Evolutionary conservation across 2,113 vertebrate genomes (phyloP), one percentile per base, ranked within the genome.

Genomic region (Cariama cristata): DNA sequence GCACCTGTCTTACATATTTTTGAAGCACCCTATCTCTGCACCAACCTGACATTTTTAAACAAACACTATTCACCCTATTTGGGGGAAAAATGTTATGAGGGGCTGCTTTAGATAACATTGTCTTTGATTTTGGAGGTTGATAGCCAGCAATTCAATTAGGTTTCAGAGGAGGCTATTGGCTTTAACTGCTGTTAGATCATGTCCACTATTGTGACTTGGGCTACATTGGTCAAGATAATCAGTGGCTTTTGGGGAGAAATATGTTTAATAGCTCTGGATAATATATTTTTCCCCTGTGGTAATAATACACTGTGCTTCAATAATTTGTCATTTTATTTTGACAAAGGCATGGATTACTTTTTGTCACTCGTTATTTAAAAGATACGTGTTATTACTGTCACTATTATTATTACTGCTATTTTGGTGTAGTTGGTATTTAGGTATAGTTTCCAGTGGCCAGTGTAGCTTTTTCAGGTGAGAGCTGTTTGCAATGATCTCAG

Each of bases 381-480:
- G 4, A 11, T 26, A 22, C 0, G 2, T 71, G 24, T 84, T 56
- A 38, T 44, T 76, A 49, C 44, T 35, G 5, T 63, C 33, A 72
- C 21, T 28, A 14, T 80, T 80, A 28, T 33, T 53, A 30, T 56
- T 76, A 30, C 44, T 38, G 5, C 20, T 66, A 2, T 56, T 94
- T 60, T 55, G 58, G 38, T 75, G 56, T 64, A 64, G 27, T 86
- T 63, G 35, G 59, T 80, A 8, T 72, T 94, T 89, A 55, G 38
- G 72, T 47, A 12, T 38, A 42, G 16, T 27, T 88, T 87, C 23
- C 77, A 67, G 71, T 42, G 68, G 30, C 19, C 69, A 62, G 20
- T 38, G 63, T 45, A 73, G 82, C 8, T 67, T 89, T 89, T 87
- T 75, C 84, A 93, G 84, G 89, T 96, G 69, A 91, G 62, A 81